Evolutionary conservation across 1,140 invertebrate genomes (phyloP), one percentile per base, ranked within the genome.

Genomic region (Papilio dardanus): DNA sequence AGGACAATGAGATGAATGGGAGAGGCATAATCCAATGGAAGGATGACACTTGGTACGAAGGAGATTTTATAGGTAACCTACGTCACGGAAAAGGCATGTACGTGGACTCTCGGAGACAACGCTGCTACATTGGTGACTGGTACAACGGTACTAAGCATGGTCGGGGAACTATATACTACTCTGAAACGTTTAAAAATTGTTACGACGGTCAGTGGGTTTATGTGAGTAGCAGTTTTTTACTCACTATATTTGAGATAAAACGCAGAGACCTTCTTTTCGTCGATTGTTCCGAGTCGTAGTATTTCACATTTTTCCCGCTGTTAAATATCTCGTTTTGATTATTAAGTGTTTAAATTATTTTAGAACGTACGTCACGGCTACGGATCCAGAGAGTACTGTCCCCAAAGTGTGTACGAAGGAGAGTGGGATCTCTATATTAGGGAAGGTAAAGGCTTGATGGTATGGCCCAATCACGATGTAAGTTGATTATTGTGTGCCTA

Each of bases 401-500:
- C 84, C 14, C 83, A 86, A 24, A 92, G 91, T 40, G 94, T 87
- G 6, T 95, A 95, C 75, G 86, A 93, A 81, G 95, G 95, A n/a
- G 81, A 92, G 10, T 95, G 94, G 94, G 79, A 88, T 7, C 76
- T 88, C 46, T 93, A 94, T 58, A 83, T 86, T 42, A 90, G 89
- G 74, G 81, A 94, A 77, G 95, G 95, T 16, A 83, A 91, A 79
- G 95, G 95, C 75, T 89, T 93, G 16, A 94, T 95, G 94, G 88
- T 94, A 76, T 94, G 93, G 93, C 84, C 88, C 40, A 95, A 95
- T 81, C 89, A 92, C 74, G 94, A 95, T 84, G 94, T 95, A 86
- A 90, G 89, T 87, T 76, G 16, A 62, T 12, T 28, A 62, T 28
- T 28, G 54, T 14, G 16, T 12, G 4, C 42, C n/a, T 6, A 46